Conservation (phyloP, 1,140 invertebrate genomes). For the Teleopsis dalmanni region DNA sequence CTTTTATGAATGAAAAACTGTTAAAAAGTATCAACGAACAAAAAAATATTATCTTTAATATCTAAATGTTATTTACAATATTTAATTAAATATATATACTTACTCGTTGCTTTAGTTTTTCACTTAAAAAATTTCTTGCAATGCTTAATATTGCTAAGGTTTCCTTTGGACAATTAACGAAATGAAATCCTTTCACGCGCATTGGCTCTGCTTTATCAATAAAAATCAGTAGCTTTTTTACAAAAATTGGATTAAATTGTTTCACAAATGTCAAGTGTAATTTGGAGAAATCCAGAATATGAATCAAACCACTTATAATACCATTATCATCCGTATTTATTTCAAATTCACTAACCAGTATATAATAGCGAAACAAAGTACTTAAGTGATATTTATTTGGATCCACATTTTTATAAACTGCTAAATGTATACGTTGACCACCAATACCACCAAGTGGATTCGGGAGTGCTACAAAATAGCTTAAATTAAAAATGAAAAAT, state of each 20-base stretch:
- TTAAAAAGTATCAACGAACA: neutral
- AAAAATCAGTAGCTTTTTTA: conserved; percentile 41
- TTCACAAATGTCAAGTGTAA: conserved; percentile 37
- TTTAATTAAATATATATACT: too few species aligned
- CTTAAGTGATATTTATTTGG: conserved; percentile 26
- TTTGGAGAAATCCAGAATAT: conserved; percentile 42
- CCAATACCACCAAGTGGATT: conserved; percentile 31
- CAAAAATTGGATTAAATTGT: conserved; percentile 39
- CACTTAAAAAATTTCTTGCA: conserved; percentile 42
- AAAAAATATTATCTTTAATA: neutral
- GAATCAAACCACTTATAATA: conserved; percentile 30
- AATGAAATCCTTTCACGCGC: conserved; percentile 45
- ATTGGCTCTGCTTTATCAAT: conserved; percentile 46
- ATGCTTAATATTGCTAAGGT: conserved; percentile 31
- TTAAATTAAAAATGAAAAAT: neutral
- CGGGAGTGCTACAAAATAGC: conserved; percentile 19
- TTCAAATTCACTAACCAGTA: conserved; percentile 36
- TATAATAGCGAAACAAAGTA: conserved; percentile 27
- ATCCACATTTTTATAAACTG: conserved; percentile 40
- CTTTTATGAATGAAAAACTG: conserved; percentile 19
- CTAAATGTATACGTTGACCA: conserved; percentile 44
- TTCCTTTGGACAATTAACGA: conserved; percentile 44
- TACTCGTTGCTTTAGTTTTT: conserved; percentile 46
- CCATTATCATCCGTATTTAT: conserved; percentile 26
- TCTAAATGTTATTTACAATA: neutral